phyloP scores from a whole-genome alignment of 2,888 invertebrate genomes.

The Esperia sulphurella region DNA sequence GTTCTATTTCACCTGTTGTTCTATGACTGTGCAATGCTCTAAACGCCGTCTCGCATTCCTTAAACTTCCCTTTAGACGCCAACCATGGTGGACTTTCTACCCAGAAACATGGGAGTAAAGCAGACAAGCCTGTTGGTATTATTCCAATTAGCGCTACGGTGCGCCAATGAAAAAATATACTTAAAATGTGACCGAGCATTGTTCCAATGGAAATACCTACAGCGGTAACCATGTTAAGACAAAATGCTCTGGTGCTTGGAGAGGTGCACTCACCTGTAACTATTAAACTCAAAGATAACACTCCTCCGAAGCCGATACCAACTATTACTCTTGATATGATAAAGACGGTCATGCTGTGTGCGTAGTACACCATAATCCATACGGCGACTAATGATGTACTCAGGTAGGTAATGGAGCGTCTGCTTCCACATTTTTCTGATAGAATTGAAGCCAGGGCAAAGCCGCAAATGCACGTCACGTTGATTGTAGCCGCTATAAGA shows the following conservation, averaged over 20 bases:
- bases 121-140: conserved; percentile 18
- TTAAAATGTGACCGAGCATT: conserved; percentile 19
- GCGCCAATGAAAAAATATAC: conserved; percentile 24
- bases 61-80: conserved; percentile 26
- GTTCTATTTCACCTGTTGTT: conserved; percentile 14
- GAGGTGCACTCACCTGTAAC: conserved; percentile 24
- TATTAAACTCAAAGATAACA: conserved; percentile 16
- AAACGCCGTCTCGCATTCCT: conserved; percentile 23
- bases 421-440: conserved; percentile 20
- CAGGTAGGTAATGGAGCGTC: conserved; percentile 16
- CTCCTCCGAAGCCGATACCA: conserved; percentile 25
- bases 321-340: conserved; percentile 22
- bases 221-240: conserved; percentile 16
- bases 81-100: conserved; percentile 30
- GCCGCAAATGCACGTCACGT: conserved; percentile 16
- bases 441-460: conserved; percentile 15
- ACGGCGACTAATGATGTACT: conserved; percentile 15
- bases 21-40: conserved; percentile 17
- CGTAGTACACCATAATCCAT: conserved; percentile 23
- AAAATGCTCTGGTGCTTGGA: conserved; percentile 21
- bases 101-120: conserved; percentile 23
- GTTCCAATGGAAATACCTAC: conserved; percentile 18
- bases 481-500: conserved; percentile 21
- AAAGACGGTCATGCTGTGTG: conserved; percentile 14
- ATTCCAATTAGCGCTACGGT: conserved; percentile 22